Evolutionary conservation across 2,888 invertebrate genomes (phyloP).

Genomic region (Drepanosiphum platanoidis): DNA sequence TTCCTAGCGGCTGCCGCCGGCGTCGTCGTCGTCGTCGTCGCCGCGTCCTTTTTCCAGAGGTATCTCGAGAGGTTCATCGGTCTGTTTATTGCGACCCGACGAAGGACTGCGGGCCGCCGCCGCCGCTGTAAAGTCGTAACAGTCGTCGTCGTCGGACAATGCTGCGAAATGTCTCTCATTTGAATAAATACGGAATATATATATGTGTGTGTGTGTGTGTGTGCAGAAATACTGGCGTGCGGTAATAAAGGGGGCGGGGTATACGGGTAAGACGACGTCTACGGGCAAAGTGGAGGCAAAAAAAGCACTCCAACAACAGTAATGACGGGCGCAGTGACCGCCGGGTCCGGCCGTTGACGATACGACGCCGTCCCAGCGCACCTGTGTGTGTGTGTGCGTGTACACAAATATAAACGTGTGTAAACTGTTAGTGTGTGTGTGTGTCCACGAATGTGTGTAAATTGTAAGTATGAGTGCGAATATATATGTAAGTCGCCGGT

Average conservation of each 20-base stretch:
- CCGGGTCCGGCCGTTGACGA: constrained; percentile 47
- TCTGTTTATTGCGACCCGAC: constrained; percentile 58
- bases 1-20: not conserved
- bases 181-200: constrained; percentile 47
- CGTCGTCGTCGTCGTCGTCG: not conserved
- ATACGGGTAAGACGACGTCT: not conserved
- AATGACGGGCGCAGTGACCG: constrained; percentile 61
- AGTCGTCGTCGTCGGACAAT: constrained; percentile 50
- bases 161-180: constrained; percentile 50
- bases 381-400: not conserved
- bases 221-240: constrained; percentile 3
- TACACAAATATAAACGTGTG: no score
- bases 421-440: no score
- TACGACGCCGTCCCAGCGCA: not conserved
- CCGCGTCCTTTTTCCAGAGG: not conserved
- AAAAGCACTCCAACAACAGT: constrained; percentile 56
- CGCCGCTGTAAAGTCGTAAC: not conserved
- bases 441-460: no score
- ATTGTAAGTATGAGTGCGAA: not conserved
- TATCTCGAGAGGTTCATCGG: constrained; percentile 53
- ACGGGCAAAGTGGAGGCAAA: constrained; percentile 9
- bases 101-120: constrained; percentile 12
- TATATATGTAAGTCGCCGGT: not conserved
- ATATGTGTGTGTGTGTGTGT: not conserved
- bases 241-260: not conserved